Percentiles rank a stretch among this genome's conserved stretches.
These are phyloP conservation scores for Stichopus chloronotus DNA, from an alignment of 35 echinoderm and acorn worm species.

Conservation along the genomic window DNA sequence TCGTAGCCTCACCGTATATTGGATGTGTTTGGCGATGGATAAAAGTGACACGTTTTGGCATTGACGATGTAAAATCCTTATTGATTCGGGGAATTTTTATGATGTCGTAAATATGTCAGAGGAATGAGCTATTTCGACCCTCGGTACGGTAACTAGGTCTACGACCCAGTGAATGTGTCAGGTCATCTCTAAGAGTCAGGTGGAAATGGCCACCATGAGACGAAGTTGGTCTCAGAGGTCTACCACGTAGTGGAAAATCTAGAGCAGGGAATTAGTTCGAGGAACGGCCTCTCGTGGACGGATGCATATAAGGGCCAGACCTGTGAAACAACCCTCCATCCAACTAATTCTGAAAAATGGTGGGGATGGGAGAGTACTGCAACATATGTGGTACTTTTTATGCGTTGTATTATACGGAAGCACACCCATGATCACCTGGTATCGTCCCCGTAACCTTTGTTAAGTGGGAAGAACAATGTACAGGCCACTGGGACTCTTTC, in stretches of 20 bases:
- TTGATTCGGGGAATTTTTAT: slow-evolving; percentile 50
- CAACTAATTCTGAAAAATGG: too few species aligned
- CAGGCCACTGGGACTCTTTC: too few species aligned
- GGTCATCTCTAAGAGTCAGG: slow-evolving; percentile 29
- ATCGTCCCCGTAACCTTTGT: too few species aligned
- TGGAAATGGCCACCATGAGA: slow-evolving; percentile 46
- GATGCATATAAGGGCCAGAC: background rate
- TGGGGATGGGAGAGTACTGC: too few species aligned
- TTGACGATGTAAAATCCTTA: slow-evolving; percentile 17
- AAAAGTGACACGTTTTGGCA: slow-evolving; percentile 43
- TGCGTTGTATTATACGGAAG: too few species aligned
- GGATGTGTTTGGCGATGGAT: slow-evolving; percentile 15
- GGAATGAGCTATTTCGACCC: slow-evolving; percentile 38
- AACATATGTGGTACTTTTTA: too few species aligned
- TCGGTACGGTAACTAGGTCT: slow-evolving; percentile 43
- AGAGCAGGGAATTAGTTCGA: slow-evolving; percentile 36
- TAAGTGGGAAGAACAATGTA: too few species aligned
- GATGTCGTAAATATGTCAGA: slow-evolving; percentile 38
- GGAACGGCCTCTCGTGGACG: background rate
- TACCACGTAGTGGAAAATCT: slow-evolving; percentile 6
- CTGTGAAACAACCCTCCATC: too few species aligned
- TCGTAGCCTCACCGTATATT: background rate
- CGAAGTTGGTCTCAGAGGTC: slow-evolving; percentile 6
- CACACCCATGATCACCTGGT: too few species aligned
- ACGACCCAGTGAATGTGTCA: slow-evolving; percentile 47